Conservation (phyloP, 1,140 invertebrate species). For the Heliconius himera region DNA sequence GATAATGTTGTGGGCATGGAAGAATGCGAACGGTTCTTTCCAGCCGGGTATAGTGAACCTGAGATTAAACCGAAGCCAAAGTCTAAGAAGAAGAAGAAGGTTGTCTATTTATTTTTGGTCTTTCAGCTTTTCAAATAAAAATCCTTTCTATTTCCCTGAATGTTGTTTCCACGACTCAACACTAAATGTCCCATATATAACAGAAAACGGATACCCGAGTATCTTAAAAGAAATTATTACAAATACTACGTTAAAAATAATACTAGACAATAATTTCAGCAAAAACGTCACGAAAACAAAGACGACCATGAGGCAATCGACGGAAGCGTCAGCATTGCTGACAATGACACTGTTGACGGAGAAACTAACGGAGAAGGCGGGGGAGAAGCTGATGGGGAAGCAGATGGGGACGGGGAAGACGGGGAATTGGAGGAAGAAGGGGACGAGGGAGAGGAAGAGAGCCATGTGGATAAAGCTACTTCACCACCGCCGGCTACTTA, state of each 20-base stretch:
- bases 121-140: no score
- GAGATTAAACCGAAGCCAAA: conserved; percentile 65
- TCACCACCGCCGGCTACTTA: conserved; percentile 57
- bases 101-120: conserved; percentile 27
- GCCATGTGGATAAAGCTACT: conserved; percentile 62
- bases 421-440: conserved; percentile 42
- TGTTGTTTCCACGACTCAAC: no score
- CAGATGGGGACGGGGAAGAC: conserved; percentile 49
- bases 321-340: conserved; percentile 36
- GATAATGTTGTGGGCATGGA: conserved; percentile 82
- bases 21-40: conserved; percentile 84
- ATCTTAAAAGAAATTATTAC: no score
- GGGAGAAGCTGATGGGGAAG: conserved; percentile 43
- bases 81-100: conserved; percentile 77
- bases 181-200: no score
- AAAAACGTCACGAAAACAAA: conserved; percentile 67
- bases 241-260: no score
- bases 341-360: conserved; percentile 27
- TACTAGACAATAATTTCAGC: conserved; percentile 11
- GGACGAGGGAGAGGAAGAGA: conserved; percentile 43
- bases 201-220: no score
- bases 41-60: conserved; percentile 81
- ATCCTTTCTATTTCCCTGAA: no score
- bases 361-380: conserved; percentile 38
- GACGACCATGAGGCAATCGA: conserved; percentile 41